These are phyloP conservation scores for Zaprionus bogoriensis DNA, from an alignment of 2,888 invertebrate species.

Conservation along the genomic window DNA sequence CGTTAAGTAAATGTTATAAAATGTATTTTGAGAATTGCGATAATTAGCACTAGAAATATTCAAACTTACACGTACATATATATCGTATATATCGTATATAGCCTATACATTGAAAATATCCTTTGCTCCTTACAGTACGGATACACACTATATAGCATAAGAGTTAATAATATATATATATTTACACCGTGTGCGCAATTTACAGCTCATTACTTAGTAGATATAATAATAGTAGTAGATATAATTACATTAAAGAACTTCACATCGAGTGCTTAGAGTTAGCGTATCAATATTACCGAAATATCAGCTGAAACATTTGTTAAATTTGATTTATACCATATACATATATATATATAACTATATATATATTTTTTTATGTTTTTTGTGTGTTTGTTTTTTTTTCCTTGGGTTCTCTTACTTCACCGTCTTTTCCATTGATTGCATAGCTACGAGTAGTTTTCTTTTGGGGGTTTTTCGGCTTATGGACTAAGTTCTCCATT, in stretches of 20 bases:
- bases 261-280: constrained; percentile 14
- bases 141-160: constrained; percentile 1
- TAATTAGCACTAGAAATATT: constrained; percentile 72
- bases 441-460: constrained; percentile 65
- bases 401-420: constrained; percentile 49
- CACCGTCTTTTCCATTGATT: constrained; percentile 78
- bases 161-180: constrained; percentile 4
- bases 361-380: constrained; percentile 20
- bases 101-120: constrained; percentile 57
- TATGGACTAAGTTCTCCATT: neutral
- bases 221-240: neutral
- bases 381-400: constrained; percentile 6
- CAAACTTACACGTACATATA: constrained; percentile 42
- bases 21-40: constrained; percentile 69
- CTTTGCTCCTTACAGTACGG: neutral
- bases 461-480: neutral
- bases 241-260: constrained; percentile 2
- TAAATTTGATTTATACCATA: constrained; percentile 15
- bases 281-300: constrained; percentile 35
- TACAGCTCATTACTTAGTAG: neutral
- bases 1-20: constrained; percentile 76
- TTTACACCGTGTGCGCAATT: neutral
- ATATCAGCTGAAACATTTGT: constrained; percentile 49
- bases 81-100: too few species aligned
- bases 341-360: constrained; percentile 18